phyloP scores from a whole-genome alignment of 2,888 invertebrate genomes.

The Allygus modestus region DNA sequence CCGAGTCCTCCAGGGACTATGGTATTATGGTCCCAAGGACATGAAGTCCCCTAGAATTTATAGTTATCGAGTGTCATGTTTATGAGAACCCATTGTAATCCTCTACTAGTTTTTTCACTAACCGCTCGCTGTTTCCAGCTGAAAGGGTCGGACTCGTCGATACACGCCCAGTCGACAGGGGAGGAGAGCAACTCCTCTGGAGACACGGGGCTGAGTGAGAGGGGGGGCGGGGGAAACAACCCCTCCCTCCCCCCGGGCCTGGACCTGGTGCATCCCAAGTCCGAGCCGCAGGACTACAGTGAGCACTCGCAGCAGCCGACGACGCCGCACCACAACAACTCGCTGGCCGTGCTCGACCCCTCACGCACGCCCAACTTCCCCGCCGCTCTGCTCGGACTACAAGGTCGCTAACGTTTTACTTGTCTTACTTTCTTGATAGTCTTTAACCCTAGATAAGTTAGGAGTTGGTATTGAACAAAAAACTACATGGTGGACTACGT shows the following conservation, averaged over 20 bases:
- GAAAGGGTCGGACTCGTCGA: constrained; percentile 78
- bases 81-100: too few relatives aligned
- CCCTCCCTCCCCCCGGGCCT: constrained; percentile 64
- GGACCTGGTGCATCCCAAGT: constrained; percentile 83
- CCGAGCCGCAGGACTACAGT: constrained; percentile 85
- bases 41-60: too few relatives aligned
- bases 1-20: too few relatives aligned
- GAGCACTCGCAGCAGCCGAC: constrained; percentile 66
- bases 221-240: constrained; percentile 73
- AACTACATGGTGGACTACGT: too few relatives aligned
- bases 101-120: background rate
- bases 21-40: too few relatives aligned
- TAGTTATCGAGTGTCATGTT: too few relatives aligned
- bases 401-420: constrained; percentile 77
- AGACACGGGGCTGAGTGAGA: constrained; percentile 84
- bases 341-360: constrained; percentile 78
- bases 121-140: constrained; percentile 68
- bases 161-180: constrained; percentile 84
- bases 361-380: constrained; percentile 86
- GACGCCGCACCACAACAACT: constrained; percentile 62
- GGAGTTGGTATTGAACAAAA: too few relatives aligned
- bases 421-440: too few relatives aligned
- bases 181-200: constrained; percentile 89
- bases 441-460: too few relatives aligned
- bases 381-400: constrained; percentile 87